Evolutionary conservation across 2,888 invertebrate species (phyloP).

Genomic region (Leptarthrus brevirostris): DNA sequence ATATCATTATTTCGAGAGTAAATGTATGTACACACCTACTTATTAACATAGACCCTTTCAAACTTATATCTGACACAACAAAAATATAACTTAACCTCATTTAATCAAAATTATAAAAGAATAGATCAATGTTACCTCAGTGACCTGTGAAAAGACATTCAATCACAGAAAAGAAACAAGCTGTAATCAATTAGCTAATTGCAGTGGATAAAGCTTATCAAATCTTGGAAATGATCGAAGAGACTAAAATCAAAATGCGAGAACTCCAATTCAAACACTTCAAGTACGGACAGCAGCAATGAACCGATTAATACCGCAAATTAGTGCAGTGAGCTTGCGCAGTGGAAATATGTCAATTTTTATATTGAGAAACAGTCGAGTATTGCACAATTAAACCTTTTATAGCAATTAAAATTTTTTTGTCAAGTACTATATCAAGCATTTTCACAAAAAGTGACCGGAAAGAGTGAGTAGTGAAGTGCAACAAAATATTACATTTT

Average conservation of each 20-base stretch:
- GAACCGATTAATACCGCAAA: slow-evolving; percentile 9
- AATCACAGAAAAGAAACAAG: background rate
- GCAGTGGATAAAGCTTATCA: background rate
- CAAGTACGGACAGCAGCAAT: background rate
- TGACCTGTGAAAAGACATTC: background rate
- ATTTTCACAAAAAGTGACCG: background rate
- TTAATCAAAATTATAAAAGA: too few relatives aligned
- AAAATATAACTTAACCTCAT: too few relatives aligned
- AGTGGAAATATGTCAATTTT: slow-evolving; percentile 25
- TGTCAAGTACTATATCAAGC: background rate
- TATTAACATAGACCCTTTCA: background rate
- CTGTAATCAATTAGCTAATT: background rate
- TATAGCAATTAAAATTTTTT: slow-evolving; percentile 8
- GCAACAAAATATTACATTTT: background rate
- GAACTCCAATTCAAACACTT: background rate
- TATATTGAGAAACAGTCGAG: slow-evolving; percentile 13
- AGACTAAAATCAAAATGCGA: slow-evolving; percentile 1
- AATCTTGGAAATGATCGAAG: slow-evolving; percentile 1
- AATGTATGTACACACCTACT: background rate
- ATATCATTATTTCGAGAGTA: too few relatives aligned
- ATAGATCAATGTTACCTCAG: background rate
- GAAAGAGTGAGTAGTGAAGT: background rate
- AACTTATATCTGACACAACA: background rate
- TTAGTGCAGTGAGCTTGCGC: slow-evolving; percentile 8
- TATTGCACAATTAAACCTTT: slow-evolving; percentile 8